Conservation (phyloP, 2,888 invertebrate genomes). For the Rotaria magnacalcarata region DNA sequence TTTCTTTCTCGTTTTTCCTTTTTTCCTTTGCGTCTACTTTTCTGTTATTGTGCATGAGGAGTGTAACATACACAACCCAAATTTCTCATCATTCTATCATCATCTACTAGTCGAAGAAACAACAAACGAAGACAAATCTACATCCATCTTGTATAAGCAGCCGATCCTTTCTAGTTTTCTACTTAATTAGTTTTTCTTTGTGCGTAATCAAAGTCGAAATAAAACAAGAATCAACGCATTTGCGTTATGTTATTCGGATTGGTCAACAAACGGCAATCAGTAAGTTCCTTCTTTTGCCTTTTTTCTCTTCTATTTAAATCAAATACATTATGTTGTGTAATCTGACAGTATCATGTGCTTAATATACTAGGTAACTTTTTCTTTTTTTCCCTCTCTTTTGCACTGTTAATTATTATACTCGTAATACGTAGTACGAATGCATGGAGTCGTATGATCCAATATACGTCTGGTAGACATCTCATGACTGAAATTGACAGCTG, state of each 20-base stretch:
- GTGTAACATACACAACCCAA: neutral
- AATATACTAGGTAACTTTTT: neutral
- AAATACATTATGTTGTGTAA: neutral
- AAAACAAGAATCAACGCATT: neutral
- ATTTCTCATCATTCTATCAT: slow-evolving; percentile 4
- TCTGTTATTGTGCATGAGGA: neutral
- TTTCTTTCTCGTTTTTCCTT: slow-evolving; percentile 17
- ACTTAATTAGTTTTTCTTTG: neutral
- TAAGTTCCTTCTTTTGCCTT: neutral
- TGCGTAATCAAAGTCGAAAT: neutral
- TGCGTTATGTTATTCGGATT: neutral
- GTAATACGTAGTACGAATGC: neutral
- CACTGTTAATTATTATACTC: neutral
- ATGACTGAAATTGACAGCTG: neutral
- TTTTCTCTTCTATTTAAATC: neutral
- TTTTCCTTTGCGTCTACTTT: neutral
- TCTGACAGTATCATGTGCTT: neutral
- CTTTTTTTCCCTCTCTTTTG: neutral
- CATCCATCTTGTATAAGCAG: neutral
- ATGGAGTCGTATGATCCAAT: neutral
- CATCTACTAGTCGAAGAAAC: neutral
- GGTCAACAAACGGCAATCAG: slow-evolving; percentile 4
- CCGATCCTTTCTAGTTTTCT: neutral
- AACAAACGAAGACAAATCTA: neutral
- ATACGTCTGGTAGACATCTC: neutral